Conservation (phyloP, 2,797 vertebrate genomes). For the Chiloscyllium punctatum region DNA sequence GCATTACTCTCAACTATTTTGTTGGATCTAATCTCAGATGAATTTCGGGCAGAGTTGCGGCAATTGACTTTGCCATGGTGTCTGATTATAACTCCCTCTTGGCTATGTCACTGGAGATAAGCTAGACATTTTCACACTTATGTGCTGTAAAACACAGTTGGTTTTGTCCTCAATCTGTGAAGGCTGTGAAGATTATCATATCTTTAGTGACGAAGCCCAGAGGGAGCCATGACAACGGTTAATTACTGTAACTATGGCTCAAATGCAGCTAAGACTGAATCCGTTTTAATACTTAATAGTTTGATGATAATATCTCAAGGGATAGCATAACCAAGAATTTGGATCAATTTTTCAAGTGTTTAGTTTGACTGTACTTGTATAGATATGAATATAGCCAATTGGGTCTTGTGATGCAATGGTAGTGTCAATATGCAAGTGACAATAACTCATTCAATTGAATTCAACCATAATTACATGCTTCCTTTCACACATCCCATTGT, state of each 20-base stretch:
- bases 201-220: background rate
- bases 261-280: background rate
- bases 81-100: background rate
- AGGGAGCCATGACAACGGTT: background rate
- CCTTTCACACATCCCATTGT: no score
- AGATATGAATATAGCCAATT: background rate
- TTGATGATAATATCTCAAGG: background rate
- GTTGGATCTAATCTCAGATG: background rate
- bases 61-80: background rate
- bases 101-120: background rate
- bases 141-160: background rate
- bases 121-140: background rate
- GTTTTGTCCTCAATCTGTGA: background rate
- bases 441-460: no score
- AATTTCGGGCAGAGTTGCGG: background rate
- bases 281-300: background rate
- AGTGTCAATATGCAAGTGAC: no score
- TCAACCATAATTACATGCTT: no score
- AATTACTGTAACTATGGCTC: background rate
- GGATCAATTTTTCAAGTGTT: background rate
- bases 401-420: no score
- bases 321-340: background rate
- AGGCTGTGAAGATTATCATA: background rate
- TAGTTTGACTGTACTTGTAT: background rate
- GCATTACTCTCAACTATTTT: background rate